Percentiles rank a stretch among this genome's conserved stretches.
Conservation (phyloP, 2,797 vertebrate species). For the Odontamblyopus lacepedii region DNA sequence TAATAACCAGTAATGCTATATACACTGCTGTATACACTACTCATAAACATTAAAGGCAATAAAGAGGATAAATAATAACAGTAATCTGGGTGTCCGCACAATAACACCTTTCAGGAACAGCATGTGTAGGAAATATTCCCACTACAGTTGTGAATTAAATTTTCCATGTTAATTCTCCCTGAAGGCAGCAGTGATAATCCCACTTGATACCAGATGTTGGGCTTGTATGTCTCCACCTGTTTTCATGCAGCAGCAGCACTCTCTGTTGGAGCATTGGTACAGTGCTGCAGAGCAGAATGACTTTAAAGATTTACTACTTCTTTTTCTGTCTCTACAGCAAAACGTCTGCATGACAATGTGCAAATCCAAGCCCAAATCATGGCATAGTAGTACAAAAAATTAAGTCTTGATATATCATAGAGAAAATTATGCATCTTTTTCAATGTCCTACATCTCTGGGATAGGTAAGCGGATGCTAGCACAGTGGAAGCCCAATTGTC, state of each 20-base stretch:
- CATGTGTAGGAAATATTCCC: not conserved
- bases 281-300: slow-evolving; percentile 38
- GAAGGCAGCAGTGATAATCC: not conserved
- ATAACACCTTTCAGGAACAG: not conserved
- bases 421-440: not conserved
- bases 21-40: not conserved
- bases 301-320: slow-evolving; percentile 37
- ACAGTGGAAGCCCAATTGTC: slow-evolving; percentile 8
- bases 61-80: not conserved
- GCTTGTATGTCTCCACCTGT: not conserved
- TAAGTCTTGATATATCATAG: not conserved
- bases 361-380: not conserved
- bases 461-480: slow-evolving; percentile 8
- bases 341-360: slow-evolving; percentile 34
- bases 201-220: not conserved
- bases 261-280: slow-evolving; percentile 41
- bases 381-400: not conserved
- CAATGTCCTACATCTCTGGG: not conserved
- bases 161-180: not conserved
- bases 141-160: not conserved
- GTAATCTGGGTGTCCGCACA: not conserved
- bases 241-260: slow-evolving; percentile 15
- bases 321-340: slow-evolving; percentile 26
- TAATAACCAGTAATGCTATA: slow-evolving; percentile 18
- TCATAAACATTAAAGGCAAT: slow-evolving; percentile 16